Evolutionary conservation across 2,797 vertebrate species (phyloP), one percentile per base, ranked within the genome.

Genomic region (Hemitrygon akajei): DNA sequence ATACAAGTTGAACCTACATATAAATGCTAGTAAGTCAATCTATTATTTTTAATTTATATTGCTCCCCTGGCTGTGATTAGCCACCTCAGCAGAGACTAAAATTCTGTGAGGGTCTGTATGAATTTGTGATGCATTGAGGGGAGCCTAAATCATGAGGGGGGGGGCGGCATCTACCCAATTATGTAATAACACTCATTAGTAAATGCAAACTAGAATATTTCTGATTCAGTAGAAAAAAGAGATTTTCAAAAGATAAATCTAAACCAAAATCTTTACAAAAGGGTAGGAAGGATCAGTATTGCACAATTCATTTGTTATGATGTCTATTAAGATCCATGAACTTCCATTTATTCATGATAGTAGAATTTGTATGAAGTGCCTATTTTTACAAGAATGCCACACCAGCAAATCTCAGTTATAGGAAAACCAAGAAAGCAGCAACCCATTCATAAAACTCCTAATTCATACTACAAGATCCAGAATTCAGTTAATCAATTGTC

Each of bases 401-500:
- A 86, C 30, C 82, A 86, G 56, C 56, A 58, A 58, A 14, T 27
- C 58, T 86, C 27, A 86, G 30, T 25, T 34, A 91, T 6, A 37
- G 34, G 5, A 27, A 37, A 47, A 73, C 22, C 16, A 92, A 92
- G 37, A 40, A 71, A 91, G 37, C 89, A 71, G 34, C 34, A 40
- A 63, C 30, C n/a, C 89, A 16, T 71, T 92, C 37, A 75, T 75
- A 47, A 92, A 37, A 75, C 3, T 92, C 60, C 86, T 2, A 56
- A 16, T 92, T 75, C 22, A 75, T 73, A 30, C 25, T 12, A 3
- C 91, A 73, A 47, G 37, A 37, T 27, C 40, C 91, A 40, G 40
- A 75, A 37, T 71, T 37, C 91, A 47, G 91, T 27, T 92, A 47
- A 92, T 75, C 22, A 37, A 92, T 92, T 92, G 71, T 75, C 60